Conservation (phyloP, 2,888 invertebrate species). For the Protodeltote pygarga region DNA sequence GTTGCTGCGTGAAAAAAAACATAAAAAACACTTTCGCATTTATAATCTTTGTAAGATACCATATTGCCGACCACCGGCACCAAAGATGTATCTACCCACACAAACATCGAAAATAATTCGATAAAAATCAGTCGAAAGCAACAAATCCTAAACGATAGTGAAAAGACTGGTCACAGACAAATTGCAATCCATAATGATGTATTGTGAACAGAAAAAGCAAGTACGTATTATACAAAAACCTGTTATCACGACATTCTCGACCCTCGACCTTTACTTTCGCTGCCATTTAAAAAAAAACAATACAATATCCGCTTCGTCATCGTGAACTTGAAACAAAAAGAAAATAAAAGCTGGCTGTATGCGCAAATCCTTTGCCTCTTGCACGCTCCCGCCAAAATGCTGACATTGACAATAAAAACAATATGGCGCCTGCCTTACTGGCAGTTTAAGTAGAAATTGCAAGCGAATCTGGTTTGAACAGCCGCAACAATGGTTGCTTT, state of each 20-base stretch:
- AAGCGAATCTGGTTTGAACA: constrained; percentile 15
- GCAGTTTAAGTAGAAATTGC: constrained; percentile 23
- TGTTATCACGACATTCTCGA: constrained; percentile 61
- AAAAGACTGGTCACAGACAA: constrained; percentile 26
- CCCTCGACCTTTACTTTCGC: constrained; percentile 77
- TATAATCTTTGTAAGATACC: too few relatives aligned
- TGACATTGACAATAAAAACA: constrained; percentile 46
- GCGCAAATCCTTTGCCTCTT: constrained; percentile 64
- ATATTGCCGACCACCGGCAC: too few relatives aligned
- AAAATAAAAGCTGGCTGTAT: constrained; percentile 41
- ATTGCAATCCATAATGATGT: constrained; percentile 37
- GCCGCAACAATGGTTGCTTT: constrained; percentile 19
- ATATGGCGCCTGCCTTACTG: constrained; percentile 23
- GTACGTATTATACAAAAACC: constrained; percentile 46
- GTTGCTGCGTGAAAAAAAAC: too few relatives aligned
- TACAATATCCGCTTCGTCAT: constrained; percentile 70
- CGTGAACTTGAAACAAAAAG: constrained; percentile 62
- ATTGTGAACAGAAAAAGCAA: constrained; percentile 42
- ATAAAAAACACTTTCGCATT: too few relatives aligned
- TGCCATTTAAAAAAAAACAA: constrained; percentile 61
- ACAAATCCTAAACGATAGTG: constrained; percentile 19
- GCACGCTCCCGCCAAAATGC: constrained; percentile 44
- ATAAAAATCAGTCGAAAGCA: constrained; percentile 13
- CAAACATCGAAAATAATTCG: constrained; percentile 12
- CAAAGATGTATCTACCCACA: too few relatives aligned